Percentiles rank a stretch among this genome's conserved stretches.
Evolutionary conservation across 2,888 invertebrate species (phyloP).

Genomic region (Cheilosia vulpina): DNA sequence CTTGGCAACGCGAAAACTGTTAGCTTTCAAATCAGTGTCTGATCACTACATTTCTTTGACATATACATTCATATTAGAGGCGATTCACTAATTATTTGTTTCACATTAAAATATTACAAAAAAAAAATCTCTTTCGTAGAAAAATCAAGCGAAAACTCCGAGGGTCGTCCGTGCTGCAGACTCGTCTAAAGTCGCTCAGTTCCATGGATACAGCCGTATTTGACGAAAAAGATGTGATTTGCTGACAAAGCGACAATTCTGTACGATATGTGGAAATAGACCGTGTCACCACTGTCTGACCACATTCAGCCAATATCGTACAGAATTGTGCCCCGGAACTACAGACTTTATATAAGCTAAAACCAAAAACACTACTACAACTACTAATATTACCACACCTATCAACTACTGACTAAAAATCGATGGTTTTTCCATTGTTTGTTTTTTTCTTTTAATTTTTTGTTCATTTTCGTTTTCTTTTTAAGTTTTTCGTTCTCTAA

Average conservation of each 20-base stretch:
- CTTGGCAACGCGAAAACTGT: too few relatives aligned
- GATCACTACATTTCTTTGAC: too few relatives aligned
- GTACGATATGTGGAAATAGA: conserved; percentile 96
- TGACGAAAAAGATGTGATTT: conserved; percentile 94
- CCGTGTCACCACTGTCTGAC: conserved; percentile 95
- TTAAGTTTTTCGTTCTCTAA: conserved; percentile 47
- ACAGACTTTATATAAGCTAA: conserved; percentile 67
- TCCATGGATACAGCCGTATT: conserved; percentile 92
- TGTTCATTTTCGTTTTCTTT: conserved; percentile 36
- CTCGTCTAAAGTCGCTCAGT: conserved; percentile 89
- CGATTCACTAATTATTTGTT: too few relatives aligned
- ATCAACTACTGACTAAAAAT: conserved; percentile 63
- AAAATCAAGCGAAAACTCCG: conserved; percentile 87
- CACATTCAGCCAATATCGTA: conserved; percentile 79
- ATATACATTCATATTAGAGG: too few relatives aligned
- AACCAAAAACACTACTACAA: conserved; percentile 68
- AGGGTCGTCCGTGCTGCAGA: conserved; percentile 91
- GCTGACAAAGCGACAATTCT: conserved; percentile 98
- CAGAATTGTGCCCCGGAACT: conserved; percentile 83
- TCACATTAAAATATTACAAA: too few relatives aligned
- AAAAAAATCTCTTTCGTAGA: conserved; percentile 75
- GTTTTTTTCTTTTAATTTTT: conserved; percentile 11
- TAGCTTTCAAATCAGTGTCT: too few relatives aligned
- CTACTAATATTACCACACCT: conserved; percentile 61
- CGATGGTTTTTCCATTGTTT: conserved; percentile 62